A percentile compares a stretch with the other conserved stretches of the same genome.
These are phyloP conservation scores for Xylophagus ater DNA, from an alignment of 2,888 invertebrate genomes.

Conservation along the genomic window DNA sequence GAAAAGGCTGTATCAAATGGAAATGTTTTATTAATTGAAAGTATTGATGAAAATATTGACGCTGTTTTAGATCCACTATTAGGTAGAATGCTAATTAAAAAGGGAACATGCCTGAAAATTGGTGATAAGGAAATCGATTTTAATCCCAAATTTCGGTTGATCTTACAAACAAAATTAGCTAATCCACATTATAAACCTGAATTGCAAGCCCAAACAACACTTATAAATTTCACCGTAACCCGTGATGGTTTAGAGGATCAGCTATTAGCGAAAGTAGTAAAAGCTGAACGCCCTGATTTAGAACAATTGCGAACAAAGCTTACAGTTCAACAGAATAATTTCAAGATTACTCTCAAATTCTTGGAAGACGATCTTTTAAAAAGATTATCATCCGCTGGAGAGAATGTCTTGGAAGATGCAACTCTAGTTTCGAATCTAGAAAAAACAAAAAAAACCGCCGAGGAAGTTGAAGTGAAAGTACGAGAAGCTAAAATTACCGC, in stretches of 20 bases:
- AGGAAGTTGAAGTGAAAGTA: constrained; percentile 78
- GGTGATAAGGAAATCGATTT: constrained; percentile 90
- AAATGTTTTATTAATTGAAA: constrained; percentile 69
- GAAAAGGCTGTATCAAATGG: constrained; percentile 67
- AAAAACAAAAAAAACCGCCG: constrained; percentile 84
- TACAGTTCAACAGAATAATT: constrained; percentile 87
- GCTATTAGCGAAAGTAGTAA: constrained; percentile 83
- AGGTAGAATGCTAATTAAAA: constrained; percentile 78
- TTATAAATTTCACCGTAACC: constrained; percentile 93
- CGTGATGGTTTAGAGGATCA: constrained; percentile 90
- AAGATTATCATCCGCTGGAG: constrained; percentile 78
- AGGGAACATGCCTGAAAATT: constrained; percentile 70
- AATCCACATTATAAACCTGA: constrained; percentile 96
- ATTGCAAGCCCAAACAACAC: constrained; percentile 90
- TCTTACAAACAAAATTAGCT: constrained; percentile 85
- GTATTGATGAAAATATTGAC: constrained; percentile 79
- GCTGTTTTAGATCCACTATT: constrained; percentile 83
- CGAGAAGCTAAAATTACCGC: constrained; percentile 77
- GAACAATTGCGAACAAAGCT: constrained; percentile 70
- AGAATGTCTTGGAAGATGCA: constrained; percentile 82
- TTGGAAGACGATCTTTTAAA: constrained; percentile 86
- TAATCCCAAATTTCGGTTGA: constrained; percentile 66
- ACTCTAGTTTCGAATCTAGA: constrained; percentile 86
- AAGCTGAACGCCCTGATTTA: constrained; percentile 83
- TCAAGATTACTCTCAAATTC: constrained; percentile 81